A percentile compares a stretch with the other conserved stretches of the same genome.
Conservation (phyloP, 2,113 vertebrate genomes). For the Pseudopodoces humilis region DNA sequence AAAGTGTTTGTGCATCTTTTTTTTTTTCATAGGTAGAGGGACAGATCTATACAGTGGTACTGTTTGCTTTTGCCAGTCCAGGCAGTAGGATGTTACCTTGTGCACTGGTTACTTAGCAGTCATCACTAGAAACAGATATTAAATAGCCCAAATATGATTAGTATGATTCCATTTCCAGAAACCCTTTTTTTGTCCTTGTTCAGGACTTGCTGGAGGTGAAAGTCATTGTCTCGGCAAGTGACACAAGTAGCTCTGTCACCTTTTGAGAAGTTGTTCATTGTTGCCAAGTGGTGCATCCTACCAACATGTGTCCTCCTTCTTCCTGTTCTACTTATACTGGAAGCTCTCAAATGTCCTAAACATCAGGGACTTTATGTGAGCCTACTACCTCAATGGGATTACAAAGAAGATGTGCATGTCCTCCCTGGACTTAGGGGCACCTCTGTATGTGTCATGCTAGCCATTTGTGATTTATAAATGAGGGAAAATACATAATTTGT, state of each 20-base stretch:
- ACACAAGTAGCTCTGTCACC: background rate
- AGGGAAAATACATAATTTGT: background rate
- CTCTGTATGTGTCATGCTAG: background rate
- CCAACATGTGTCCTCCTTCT: background rate
- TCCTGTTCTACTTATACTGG: background rate
- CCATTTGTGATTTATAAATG: background rate
- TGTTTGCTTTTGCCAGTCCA: background rate
- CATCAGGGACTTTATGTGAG: background rate
- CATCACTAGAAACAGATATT: background rate
- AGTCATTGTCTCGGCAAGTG: background rate
- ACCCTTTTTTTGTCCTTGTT: background rate
- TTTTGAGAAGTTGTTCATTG: background rate
- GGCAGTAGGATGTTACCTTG: background rate
- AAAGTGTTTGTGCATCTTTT: background rate
- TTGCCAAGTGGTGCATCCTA: background rate
- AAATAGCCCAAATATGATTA: background rate
- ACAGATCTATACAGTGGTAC: background rate
- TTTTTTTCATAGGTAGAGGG: background rate
- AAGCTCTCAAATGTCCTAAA: background rate
- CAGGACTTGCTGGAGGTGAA: background rate
- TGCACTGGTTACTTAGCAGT: background rate
- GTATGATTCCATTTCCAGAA: background rate
- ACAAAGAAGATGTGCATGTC: background rate
- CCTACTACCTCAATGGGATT: background rate
- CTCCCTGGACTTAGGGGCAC: rapidly evolving